phyloP scores from a whole-genome alignment of 2,797 vertebrate species.

The Morus bassanus region DNA sequence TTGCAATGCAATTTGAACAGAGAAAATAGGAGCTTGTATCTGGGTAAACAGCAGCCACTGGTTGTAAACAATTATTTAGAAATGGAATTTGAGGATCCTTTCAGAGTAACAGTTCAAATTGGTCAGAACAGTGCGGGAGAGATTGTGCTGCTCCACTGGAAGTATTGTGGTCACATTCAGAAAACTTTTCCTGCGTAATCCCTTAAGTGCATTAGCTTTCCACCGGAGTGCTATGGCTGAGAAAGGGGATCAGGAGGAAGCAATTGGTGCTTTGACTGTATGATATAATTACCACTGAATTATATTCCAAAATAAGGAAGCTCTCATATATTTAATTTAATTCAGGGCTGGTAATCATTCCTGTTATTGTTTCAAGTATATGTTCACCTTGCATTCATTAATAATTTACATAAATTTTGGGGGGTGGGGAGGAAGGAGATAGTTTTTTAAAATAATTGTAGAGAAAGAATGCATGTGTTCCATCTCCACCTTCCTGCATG shows the following conservation, averaged over 20 bases:
- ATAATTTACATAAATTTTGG: not conserved
- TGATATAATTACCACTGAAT: not conserved
- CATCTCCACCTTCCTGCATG: not conserved
- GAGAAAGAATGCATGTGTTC: not conserved
- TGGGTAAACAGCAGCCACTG: not conserved
- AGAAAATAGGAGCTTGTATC: not conserved
- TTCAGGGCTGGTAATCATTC: not conserved
- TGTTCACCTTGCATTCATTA: not conserved
- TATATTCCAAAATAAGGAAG: not conserved
- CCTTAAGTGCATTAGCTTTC: not conserved
- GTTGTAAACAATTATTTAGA: not conserved
- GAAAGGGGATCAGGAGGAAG: not conserved
- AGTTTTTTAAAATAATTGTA: not conserved
- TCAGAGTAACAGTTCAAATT: not conserved
- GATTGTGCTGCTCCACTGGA: not conserved
- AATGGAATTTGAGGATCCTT: not conserved
- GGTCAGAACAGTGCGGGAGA: not conserved
- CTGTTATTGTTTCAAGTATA: not conserved
- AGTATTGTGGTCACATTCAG: not conserved
- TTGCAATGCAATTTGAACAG: not conserved
- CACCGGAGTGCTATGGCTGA: fast-evolving
- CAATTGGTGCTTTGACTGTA: not conserved
- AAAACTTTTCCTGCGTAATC: not conserved
- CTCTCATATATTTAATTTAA: not conserved
- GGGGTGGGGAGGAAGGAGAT: fast-evolving